phyloP scores from a whole-genome alignment of 2,888 invertebrate species.

The Maniola hyperantus region DNA sequence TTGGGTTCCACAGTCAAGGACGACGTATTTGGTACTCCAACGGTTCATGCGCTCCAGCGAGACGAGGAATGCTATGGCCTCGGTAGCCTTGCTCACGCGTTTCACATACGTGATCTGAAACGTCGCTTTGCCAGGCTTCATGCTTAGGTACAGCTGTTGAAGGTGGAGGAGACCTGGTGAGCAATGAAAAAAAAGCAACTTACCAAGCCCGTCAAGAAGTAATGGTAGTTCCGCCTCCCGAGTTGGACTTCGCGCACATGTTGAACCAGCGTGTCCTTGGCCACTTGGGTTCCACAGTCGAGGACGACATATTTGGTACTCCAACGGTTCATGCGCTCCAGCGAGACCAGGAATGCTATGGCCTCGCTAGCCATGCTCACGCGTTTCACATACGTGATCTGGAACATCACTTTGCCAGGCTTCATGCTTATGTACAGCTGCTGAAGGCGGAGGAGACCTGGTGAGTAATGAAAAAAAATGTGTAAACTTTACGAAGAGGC shows the following conservation, averaged over 20 bases:
- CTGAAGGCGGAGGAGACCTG: slow-evolving; percentile 94
- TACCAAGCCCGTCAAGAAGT: slow-evolving; percentile 94
- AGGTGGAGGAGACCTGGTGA: slow-evolving; percentile 91
- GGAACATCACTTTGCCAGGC: slow-evolving; percentile 91
- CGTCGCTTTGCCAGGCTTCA: slow-evolving; percentile 90
- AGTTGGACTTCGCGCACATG: slow-evolving; percentile 93
- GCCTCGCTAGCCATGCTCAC: slow-evolving; percentile 92
- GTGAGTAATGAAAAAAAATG: neutral
- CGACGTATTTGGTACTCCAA: slow-evolving; percentile 93
- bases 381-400: slow-evolving; percentile 92
- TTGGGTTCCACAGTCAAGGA: slow-evolving; percentile 92
- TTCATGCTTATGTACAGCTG: slow-evolving; percentile 94
- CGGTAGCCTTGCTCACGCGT: slow-evolving; percentile 90
- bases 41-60: slow-evolving; percentile 91
- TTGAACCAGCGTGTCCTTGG: slow-evolving; percentile 92
- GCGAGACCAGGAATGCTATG: slow-evolving; percentile 88
- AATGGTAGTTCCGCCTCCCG: slow-evolving; percentile 95
- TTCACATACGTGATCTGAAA: slow-evolving; percentile 94
- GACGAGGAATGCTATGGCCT: slow-evolving; percentile 91
- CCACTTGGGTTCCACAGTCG: slow-evolving; percentile 93
- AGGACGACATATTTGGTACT: slow-evolving; percentile 93
- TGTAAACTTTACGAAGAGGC: no score
- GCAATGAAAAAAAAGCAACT: slow-evolving; percentile 66
- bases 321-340: slow-evolving; percentile 92
- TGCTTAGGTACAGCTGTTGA: slow-evolving; percentile 94